Percentiles rank a stretch among this genome's conserved stretches.
These are phyloP conservation scores for Porphyrio hochstetteri DNA, from an alignment of 2,113 vertebrate species.

Conservation along the genomic window DNA sequence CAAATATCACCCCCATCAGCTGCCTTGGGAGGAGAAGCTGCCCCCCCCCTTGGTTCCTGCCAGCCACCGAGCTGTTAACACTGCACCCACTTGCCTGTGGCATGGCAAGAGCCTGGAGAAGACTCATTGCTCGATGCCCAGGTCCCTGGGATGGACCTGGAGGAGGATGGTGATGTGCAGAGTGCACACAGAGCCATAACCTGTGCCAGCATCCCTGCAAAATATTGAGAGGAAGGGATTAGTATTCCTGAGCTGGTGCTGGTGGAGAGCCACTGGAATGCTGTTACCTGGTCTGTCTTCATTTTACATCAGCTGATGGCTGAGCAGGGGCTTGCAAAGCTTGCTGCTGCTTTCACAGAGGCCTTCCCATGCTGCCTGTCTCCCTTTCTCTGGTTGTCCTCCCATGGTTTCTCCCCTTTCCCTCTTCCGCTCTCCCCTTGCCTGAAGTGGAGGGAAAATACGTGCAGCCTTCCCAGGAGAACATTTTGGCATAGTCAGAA, in stretches of 20 bases:
- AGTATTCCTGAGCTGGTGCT: fast-evolving
- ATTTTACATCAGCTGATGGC: neutral
- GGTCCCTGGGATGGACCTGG: neutral
- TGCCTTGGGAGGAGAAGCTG: neutral
- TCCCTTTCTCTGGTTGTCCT: neutral
- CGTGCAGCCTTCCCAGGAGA: neutral
- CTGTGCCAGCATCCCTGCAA: neutral
- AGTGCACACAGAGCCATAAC: fast-evolving
- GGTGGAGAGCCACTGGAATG: neutral
- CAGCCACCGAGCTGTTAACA: fast-evolving
- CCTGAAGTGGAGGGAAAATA: neutral
- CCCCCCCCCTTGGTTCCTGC: neutral
- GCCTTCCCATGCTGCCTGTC: neutral
- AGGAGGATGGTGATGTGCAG: neutral
- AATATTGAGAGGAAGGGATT: no score
- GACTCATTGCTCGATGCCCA: fast-evolving
- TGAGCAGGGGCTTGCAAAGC: neutral
- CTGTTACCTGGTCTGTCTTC: fast-evolving
- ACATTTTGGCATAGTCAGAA: slow-evolving; percentile 16
- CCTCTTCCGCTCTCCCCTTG: neutral
- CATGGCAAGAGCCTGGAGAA: fast-evolving
- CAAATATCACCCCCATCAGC: neutral
- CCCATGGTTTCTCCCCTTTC: neutral
- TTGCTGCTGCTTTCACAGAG: neutral
- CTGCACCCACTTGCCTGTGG: neutral